These are phyloP conservation scores for Atta texana DNA, from an alignment of 1,140 invertebrate genomes.

Conservation along the genomic window DNA sequence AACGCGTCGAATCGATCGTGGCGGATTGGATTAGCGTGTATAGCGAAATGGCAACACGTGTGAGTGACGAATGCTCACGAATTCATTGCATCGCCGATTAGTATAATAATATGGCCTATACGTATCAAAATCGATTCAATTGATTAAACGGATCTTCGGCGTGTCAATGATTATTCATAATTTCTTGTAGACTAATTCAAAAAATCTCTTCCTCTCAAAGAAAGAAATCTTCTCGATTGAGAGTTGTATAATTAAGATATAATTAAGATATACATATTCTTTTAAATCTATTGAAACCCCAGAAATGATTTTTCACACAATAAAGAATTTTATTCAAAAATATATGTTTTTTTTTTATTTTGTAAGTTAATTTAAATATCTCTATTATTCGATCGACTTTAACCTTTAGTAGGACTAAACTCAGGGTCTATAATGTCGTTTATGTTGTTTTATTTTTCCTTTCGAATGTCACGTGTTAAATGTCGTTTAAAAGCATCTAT, in stretches of 20 bases:
- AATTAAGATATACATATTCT: not conserved
- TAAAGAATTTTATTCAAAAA: not conserved
- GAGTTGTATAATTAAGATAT: not conserved
- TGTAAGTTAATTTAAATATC: not conserved
- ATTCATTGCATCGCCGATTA: not conserved
- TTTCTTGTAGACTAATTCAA: too few relatives aligned
- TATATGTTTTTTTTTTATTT: slow-evolving; percentile 1
- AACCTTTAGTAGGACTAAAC: slow-evolving; percentile 38
- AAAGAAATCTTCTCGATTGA: not conserved
- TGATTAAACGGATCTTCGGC: not conserved
- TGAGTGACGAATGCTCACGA: slow-evolving; percentile 13
- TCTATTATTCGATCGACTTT: slow-evolving; percentile 33
- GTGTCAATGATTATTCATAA: not conserved
- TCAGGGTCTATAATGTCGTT: slow-evolving; percentile 7
- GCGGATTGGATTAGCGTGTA: slow-evolving; percentile 24
- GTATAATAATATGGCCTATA: not conserved
- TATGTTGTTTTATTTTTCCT: slow-evolving; percentile 25
- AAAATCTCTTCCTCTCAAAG: not conserved
- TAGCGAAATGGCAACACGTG: slow-evolving; percentile 31
- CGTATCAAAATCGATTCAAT: not conserved
- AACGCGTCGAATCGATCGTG: slow-evolving; percentile 36
- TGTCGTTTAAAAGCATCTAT: slow-evolving; percentile 36
- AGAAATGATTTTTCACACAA: not conserved
- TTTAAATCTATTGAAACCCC: not conserved
- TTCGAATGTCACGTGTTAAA: slow-evolving; percentile 32